Evolutionary conservation across 2,113 vertebrate genomes (phyloP), one percentile per base, ranked within the genome.

Genomic region (Hippotragus niger): DNA sequence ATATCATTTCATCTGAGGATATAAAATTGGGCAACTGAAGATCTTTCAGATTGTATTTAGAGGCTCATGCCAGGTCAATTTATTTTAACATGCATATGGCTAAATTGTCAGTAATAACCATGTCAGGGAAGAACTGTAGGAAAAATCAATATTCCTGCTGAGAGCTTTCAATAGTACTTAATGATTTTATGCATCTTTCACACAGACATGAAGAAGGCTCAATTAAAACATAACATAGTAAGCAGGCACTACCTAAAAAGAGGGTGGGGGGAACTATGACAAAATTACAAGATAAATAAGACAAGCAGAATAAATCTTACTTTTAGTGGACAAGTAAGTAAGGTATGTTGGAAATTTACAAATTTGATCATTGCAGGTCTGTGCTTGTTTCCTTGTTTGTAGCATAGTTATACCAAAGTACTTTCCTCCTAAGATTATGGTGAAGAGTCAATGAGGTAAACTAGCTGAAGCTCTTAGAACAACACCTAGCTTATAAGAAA

Each of bases 81-180:
- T 96, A 96, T 91, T 95, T 94, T 88, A 95, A 86, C 80, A 94
- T 90, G 64, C 1, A 3, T 50, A 88, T 57, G 36, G 94, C 81
- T 93, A 85, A 94, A 74, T 80, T 95, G 88, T 95, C 76, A 97
- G 57, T 81, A 90, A 94, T 90, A 87, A 90, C 50, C 55, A 71
- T 25, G 33, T 83, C 50, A 80, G 57, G 74, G 50, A 97, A 93
- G 91, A 97, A 52, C 40, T 84, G 13, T 91, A 91, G 55, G 62
- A 91, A 96, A 95, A 95, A 92, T 96, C 53, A 58, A 92, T 92
- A 96, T 88, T 94, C 19, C 15, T 78, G 43, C 88, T 95, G 60
- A 94, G 53, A 45, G 31, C 85, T 97, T 96, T 91, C 90, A 95
- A 81, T 93, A 95, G 64, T 57, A 92, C 27, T 93, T 97, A 93